Evolutionary conservation across 2,797 vertebrate species (phyloP), one percentile per base, ranked within the genome.

Genomic region (Ambastaia sidthimunki): DNA sequence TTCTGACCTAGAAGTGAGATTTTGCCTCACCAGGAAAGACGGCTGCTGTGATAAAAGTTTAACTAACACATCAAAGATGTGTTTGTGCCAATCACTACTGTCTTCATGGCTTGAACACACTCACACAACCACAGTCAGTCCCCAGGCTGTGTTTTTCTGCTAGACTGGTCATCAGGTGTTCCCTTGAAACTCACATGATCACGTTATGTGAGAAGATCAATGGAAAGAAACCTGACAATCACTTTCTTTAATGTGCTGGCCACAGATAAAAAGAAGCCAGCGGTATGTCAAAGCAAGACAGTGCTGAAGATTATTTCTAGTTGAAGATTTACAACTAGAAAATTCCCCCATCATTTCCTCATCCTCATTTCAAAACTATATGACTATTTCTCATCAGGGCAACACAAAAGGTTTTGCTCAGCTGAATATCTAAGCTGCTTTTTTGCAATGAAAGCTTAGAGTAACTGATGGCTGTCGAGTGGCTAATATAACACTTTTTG

Each of bases 101-200:
- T 65, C 31, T 65, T 31, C 9, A 4, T 18, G 18, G 62, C 31
- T 37, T n/a, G 62, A 65, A 65, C 62, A 37, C 62, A 65, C 13
- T 19, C 59, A 65, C 62, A 65, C 31, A 41, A 37, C 18, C 62
- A 65, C 62, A 65, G 62, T 16, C 31, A 9, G 31, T 65, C 31
- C 62, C 31, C 34, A 13, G 18, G 31, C 62, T 65, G 62, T 63
- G 28, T 12, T 65, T 28, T 65, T 65, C 62, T 41, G 62, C 62
- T 65, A 37, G 62, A 65, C 62, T 41, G 62, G 62, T 65, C 31
- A 65, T 65, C 62, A 65, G 62, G 62, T 65, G 62, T 37, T 65
- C 62, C 31, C 62, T 16, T 65, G 16, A 62, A 62, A 23, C 59
- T 31, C 25, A 31, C 7, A 65, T 19, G 62, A 65, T 37, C 62